Percentiles rank a stretch among this genome's conserved stretches.
Evolutionary conservation across 2,113 vertebrate genomes (phyloP).

Genomic region (Nesospiza acunhae): DNA sequence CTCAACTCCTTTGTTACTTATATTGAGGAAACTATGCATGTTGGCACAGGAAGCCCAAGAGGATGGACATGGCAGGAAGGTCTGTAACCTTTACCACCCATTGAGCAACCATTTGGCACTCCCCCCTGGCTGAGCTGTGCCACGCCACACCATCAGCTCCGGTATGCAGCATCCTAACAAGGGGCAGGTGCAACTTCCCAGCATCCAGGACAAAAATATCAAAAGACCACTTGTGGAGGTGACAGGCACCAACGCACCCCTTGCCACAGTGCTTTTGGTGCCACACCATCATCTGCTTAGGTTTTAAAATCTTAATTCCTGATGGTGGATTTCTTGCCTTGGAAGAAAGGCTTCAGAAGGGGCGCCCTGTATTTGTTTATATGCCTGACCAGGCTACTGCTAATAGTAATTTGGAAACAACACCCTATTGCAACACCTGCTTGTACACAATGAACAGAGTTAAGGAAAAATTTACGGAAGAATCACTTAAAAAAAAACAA

Average conservation of each 20-base stretch:
- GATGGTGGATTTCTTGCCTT: not conserved
- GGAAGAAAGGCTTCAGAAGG: not conserved
- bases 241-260: not conserved
- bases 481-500: not conserved
- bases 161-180: rapidly evolving
- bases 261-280: not conserved
- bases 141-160: rapidly evolving
- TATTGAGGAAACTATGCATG: rapidly evolving
- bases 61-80: not conserved
- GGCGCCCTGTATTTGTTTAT: not conserved
- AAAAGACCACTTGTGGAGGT: not conserved
- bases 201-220: not conserved
- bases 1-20: not conserved
- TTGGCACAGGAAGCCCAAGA: rapidly evolving
- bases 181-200: not conserved
- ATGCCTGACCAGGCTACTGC: not conserved
- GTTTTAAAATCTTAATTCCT: not conserved
- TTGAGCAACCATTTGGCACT: rapidly evolving
- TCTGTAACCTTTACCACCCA: not conserved
- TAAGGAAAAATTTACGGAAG: not conserved
- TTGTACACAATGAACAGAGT: not conserved
- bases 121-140: rapidly evolving
- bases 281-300: not conserved
- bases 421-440: not conserved
- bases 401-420: not conserved